These are phyloP conservation scores for Euphydryas editha DNA, from an alignment of 2,888 invertebrate species.

Conservation along the genomic window DNA sequence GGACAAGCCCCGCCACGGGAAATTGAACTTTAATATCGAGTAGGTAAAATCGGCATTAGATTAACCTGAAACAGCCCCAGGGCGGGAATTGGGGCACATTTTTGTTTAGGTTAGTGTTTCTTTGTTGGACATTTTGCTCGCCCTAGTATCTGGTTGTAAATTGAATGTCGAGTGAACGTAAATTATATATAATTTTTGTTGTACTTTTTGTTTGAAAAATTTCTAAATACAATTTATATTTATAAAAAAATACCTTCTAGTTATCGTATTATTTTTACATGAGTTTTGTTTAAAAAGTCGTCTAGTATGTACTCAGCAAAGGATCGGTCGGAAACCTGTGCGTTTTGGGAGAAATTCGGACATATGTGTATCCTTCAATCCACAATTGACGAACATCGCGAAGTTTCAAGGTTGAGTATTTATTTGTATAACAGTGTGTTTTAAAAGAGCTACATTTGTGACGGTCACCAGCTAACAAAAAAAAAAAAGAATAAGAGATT, in stretches of 20 bases:
- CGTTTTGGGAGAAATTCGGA: too few species aligned
- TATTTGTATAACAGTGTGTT: too few species aligned
- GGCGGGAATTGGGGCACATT: constrained; percentile 57
- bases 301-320: too few species aligned
- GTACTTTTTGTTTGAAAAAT: not conserved
- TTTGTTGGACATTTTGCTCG: constrained; percentile 54
- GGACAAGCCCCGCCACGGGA: constrained; percentile 44
- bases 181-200: constrained; percentile 34
- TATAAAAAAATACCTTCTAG: not conserved
- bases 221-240: not conserved
- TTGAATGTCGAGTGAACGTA: constrained; percentile 47
- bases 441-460: too few species aligned
- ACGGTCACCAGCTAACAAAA: too few species aligned
- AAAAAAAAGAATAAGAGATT: too few species aligned
- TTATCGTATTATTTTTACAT: too few species aligned
- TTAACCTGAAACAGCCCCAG: constrained; percentile 35
- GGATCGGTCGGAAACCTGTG: too few species aligned
- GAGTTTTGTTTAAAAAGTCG: too few species aligned
- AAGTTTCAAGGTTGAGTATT: too few species aligned
- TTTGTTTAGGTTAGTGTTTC: constrained; percentile 56
- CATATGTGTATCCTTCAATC: too few species aligned
- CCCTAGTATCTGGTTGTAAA: constrained; percentile 50
- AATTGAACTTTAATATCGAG: constrained; percentile 41
- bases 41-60: constrained; percentile 40
- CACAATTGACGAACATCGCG: too few species aligned